Conservation (phyloP, 2,113 vertebrate species). For the Zosterops lateralis region DNA sequence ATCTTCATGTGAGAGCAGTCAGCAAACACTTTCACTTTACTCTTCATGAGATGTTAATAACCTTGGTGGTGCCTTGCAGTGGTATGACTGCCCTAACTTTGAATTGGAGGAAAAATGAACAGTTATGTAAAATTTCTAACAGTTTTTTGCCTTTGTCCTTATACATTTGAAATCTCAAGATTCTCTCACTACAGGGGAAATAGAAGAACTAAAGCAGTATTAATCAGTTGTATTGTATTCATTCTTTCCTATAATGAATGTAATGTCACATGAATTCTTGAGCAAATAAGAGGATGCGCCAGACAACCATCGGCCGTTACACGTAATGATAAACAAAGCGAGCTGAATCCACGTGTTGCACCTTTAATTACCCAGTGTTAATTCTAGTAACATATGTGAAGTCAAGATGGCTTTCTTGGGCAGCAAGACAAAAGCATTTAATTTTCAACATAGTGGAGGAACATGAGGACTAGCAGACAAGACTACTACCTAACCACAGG, state of each 20-base stretch:
- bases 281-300: neutral
- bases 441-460: neutral
- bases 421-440: neutral
- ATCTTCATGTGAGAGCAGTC: neutral
- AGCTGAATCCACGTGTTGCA: neutral
- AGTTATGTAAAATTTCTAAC: neutral
- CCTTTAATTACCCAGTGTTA: neutral
- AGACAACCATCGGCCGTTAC: neutral
- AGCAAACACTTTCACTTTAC: neutral
- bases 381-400: neutral
- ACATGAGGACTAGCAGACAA: neutral
- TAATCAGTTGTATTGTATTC: neutral
- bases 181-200: neutral
- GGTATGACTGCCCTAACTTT: neutral
- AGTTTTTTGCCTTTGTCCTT: neutral
- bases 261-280: neutral
- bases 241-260: slow-evolving; percentile 5
- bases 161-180: neutral
- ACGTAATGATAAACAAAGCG: neutral
- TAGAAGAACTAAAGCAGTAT: neutral
- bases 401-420: neutral
- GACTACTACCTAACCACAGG: neutral
- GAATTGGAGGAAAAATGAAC: neutral
- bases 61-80: neutral
- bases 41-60: neutral